Conservation (phyloP, 2,113 vertebrate species). For the Jaculus jaculus region DNA sequence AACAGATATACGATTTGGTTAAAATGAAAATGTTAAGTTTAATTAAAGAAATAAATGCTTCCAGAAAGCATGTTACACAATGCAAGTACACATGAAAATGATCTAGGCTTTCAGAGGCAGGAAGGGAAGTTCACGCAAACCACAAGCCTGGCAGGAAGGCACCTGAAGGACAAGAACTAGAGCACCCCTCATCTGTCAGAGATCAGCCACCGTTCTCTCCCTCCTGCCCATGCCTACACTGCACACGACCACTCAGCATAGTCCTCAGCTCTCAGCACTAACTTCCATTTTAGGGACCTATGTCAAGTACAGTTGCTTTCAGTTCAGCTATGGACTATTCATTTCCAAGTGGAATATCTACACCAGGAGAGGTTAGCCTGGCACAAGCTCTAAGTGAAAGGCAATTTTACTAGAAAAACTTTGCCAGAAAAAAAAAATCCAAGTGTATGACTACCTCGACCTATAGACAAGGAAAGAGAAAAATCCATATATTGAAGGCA, state of each 20-base stretch:
- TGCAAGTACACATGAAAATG: background rate
- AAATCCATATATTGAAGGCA: background rate
- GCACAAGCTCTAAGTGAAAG: background rate
- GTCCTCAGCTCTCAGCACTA: background rate
- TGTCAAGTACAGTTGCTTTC: background rate
- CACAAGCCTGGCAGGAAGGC: background rate
- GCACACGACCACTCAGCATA: rapidly evolving
- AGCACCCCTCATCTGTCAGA: background rate
- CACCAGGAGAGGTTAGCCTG: background rate
- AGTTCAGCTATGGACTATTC: background rate
- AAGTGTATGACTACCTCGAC: background rate
- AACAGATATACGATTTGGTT: background rate
- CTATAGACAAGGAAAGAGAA: background rate
- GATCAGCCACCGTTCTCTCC: background rate
- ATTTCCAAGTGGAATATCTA: background rate
- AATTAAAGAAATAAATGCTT: background rate
- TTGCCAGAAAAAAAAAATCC: background rate
- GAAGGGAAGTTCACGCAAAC: background rate
- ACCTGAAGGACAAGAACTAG: background rate
- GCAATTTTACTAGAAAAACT: slow-evolving; percentile 11
- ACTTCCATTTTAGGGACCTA: background rate
- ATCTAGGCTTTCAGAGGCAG: background rate
- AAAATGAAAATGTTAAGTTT: slow-evolving; percentile 3
- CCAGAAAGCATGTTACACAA: background rate
- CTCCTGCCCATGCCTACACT: background rate